These are phyloP conservation scores for Strigamia maritima DNA, from an alignment of 2,888 invertebrate genomes.

Conservation along the genomic window DNA sequence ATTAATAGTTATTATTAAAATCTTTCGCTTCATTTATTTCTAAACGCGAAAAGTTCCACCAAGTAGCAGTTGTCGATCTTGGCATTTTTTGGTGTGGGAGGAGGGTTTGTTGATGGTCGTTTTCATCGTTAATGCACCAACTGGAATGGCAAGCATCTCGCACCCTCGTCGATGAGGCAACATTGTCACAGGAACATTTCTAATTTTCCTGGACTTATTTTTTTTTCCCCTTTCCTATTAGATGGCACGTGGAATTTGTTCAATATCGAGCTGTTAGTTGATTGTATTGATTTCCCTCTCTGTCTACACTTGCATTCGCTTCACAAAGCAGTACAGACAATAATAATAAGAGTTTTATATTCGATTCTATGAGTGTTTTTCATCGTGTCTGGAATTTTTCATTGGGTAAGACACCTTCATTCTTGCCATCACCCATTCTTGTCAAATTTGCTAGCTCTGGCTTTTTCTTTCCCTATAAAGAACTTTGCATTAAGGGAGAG, in stretches of 20 bases:
- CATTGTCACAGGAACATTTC: slow-evolving; percentile 19
- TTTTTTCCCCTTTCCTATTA: not conserved
- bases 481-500: not conserved
- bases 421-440: slow-evolving; percentile 19
- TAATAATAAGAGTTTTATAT: slow-evolving; percentile 23
- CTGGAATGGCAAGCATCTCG: not conserved
- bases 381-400: slow-evolving; percentile 19
- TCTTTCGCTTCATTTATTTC: too few relatives aligned
- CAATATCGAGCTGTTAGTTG: slow-evolving; percentile 20
- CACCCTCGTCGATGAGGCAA: slow-evolving; percentile 4
- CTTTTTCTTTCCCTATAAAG: slow-evolving; percentile 9
- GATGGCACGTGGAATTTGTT: not conserved
- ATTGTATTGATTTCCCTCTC: not conserved
- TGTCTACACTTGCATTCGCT: not conserved
- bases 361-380: slow-evolving; percentile 16
- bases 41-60: too few relatives aligned
- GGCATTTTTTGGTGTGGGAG: not conserved
- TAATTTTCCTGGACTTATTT: not conserved
- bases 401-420: slow-evolving; percentile 11
- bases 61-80: too few relatives aligned
- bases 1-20: too few relatives aligned
- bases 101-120: not conserved
- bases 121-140: slow-evolving; percentile 1
- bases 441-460: slow-evolving; percentile 19
- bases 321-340: not conserved